Evolutionary conservation across 1,140 invertebrate species (phyloP), one percentile per base, ranked within the genome.

Genomic region (Lasaia peninsularis): DNA sequence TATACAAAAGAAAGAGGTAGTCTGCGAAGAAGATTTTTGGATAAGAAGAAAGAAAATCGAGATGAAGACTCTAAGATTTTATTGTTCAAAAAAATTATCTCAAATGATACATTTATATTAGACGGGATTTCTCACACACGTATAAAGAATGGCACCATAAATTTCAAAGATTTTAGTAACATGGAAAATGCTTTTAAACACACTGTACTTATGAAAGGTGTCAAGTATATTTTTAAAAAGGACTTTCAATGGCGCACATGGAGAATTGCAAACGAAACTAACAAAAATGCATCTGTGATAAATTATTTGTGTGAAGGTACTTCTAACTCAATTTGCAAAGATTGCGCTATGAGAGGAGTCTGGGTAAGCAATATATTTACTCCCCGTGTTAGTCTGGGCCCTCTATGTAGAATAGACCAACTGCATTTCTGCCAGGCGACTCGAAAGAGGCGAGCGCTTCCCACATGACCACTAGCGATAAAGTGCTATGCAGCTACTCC

Each of bases 221-320:
- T 73, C 0, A 70, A 68, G 53, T 77, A 73, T 65, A 55, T 65
- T 20, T 78, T 63, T 28, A 75, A 75, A 67, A 72, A 75, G 37
- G 71, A 64, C 51, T 56, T 67, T 16, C 60, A 65, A 21, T 80
- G 78, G 78, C 58, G 75, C 3, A 78, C 78, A 2, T 80, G 75
- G 78, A 52, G 78, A n/a, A 48, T 60, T 60, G 34, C 78, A 6
- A 50, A 44, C 37, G 48, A 63, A 59, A 21, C 56, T 20, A 12
- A 54, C n/a, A 61, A 56, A 37, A 56, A 60, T 7, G 51, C 48
- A 14, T 58, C 61, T 31, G 33, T 71, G 8, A 48, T 75, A 10
- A 69, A 56, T 56, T 80, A 78, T 52, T 75, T 57, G 44, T 73
- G 71, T 52, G 59, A 73, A 34, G 67, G 62, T 60, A 48, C 37